Evolutionary conservation across 2,888 invertebrate genomes (phyloP).

Genomic region (Cerastis leucographa): DNA sequence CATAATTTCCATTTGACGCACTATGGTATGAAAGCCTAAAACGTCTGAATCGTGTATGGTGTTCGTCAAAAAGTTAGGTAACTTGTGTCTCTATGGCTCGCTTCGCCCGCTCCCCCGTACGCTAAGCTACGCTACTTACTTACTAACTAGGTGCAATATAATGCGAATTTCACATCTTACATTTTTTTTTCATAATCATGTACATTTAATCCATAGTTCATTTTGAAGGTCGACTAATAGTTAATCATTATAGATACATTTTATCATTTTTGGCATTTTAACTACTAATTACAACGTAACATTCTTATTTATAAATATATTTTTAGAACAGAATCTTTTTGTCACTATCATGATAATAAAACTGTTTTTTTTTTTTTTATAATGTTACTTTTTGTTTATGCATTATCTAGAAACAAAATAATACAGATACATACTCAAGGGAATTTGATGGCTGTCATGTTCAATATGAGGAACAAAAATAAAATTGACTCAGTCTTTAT

Average conservation of each 20-base stretch:
- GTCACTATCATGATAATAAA: slow-evolving; percentile 30
- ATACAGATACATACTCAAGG: slow-evolving; percentile 51
- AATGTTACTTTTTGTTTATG: slow-evolving; percentile 11
- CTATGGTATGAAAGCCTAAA: slow-evolving; percentile 11
- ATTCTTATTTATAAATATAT: slow-evolving; percentile 40
- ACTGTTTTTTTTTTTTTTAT: slow-evolving; percentile 1
- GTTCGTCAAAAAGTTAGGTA: slow-evolving; percentile 22
- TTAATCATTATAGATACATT: slow-evolving; percentile 64
- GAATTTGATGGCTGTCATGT: slow-evolving; percentile 55
- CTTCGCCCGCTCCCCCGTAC: slow-evolving; percentile 75
- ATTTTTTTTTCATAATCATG: slow-evolving; percentile 75
- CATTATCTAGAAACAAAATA: slow-evolving; percentile 35
- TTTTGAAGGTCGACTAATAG: slow-evolving; percentile 71
- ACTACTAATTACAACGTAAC: slow-evolving; percentile 66
- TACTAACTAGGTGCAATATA: slow-evolving; percentile 88
- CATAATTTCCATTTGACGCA: neutral
- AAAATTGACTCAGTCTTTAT: slow-evolving; percentile 68
- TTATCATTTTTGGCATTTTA: slow-evolving; percentile 70
- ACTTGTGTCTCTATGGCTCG: slow-evolving; percentile 44
- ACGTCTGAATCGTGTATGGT: slow-evolving; percentile 1
- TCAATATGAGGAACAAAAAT: slow-evolving; percentile 51
- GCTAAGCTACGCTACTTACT: slow-evolving; percentile 84
- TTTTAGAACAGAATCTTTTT: slow-evolving; percentile 41
- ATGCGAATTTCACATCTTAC: slow-evolving; percentile 82
- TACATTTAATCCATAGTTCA: slow-evolving; percentile 76